A percentile compares a stretch with the other conserved stretches of the same genome.
phyloP scores from a whole-genome alignment of 2,113 vertebrate genomes.

The Chlorodrepanis virens region DNA sequence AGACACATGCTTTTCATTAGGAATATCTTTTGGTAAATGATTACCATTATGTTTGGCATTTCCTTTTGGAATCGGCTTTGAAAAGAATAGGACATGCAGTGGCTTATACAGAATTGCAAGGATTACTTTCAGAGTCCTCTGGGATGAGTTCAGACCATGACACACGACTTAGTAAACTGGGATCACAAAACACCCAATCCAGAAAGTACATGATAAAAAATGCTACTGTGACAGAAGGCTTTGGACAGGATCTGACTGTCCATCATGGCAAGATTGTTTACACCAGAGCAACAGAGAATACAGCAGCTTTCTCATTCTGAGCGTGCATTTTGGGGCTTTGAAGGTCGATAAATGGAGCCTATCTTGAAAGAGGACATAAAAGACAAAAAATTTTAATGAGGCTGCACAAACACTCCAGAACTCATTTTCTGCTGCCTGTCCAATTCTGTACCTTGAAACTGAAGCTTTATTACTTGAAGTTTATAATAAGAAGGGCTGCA shows the following conservation, averaged over 20 bases:
- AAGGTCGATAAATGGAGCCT: accelerated
- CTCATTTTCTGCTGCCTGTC: neutral
- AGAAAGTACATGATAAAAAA: neutral
- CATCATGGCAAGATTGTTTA: neutral
- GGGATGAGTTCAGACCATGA: neutral
- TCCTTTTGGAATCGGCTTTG: neutral
- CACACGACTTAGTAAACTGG: neutral
- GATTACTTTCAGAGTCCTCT: neutral
- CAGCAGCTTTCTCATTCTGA: neutral
- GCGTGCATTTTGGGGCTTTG: neutral
- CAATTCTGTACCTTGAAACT: neutral
- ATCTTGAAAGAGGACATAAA: neutral
- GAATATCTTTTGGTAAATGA: neutral
- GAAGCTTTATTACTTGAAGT: neutral
- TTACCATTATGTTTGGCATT: neutral
- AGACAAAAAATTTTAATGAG: neutral
- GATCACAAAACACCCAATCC: neutral
- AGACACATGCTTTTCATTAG: neutral
- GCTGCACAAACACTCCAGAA: neutral
- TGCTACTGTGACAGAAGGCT: neutral
- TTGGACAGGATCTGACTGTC: neutral
- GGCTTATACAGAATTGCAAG: neutral
- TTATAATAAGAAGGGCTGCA: neutral
- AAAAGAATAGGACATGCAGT: neutral
- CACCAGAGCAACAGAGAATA: neutral